phyloP scores from a whole-genome alignment of 2,113 vertebrate genomes.

The Aegotheles bennettii region DNA sequence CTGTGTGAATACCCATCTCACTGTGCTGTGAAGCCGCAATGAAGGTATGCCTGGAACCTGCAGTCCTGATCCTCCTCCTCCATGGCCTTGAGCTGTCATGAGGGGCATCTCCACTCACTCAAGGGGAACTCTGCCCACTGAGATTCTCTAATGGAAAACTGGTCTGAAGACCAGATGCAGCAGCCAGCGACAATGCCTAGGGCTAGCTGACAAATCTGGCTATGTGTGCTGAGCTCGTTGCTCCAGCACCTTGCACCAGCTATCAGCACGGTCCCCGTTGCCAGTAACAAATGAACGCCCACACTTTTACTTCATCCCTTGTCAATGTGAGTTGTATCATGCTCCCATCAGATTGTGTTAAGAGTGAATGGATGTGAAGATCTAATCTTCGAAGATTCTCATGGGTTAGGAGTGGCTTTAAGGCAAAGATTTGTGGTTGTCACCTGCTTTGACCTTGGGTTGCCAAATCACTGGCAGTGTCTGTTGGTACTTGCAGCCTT shows the following conservation, averaged over 20 bases:
- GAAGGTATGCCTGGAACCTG: neutral
- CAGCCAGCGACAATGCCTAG: neutral
- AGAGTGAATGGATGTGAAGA: neutral
- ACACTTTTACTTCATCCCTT: neutral
- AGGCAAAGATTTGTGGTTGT: neutral
- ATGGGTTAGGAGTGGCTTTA: neutral
- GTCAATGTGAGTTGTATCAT: neutral
- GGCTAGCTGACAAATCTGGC: neutral
- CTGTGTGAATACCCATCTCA: neutral
- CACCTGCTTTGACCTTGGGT: neutral
- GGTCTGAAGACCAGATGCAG: neutral
- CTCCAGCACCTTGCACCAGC: fast-evolving
- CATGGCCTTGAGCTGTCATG: neutral
- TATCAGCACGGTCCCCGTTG: neutral
- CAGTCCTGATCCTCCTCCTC: neutral
- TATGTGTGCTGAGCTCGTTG: neutral
- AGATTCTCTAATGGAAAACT: neutral
- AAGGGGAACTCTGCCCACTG: neutral
- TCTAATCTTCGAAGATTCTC: neutral
- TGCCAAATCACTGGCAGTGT: neutral
- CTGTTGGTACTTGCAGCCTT: neutral
- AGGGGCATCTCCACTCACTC: neutral
- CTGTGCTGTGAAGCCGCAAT: neutral
- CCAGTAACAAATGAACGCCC: neutral
- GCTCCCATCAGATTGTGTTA: neutral